phyloP scores from a whole-genome alignment of 2,888 invertebrate genomes.

The Pristionchus mayeri region DNA sequence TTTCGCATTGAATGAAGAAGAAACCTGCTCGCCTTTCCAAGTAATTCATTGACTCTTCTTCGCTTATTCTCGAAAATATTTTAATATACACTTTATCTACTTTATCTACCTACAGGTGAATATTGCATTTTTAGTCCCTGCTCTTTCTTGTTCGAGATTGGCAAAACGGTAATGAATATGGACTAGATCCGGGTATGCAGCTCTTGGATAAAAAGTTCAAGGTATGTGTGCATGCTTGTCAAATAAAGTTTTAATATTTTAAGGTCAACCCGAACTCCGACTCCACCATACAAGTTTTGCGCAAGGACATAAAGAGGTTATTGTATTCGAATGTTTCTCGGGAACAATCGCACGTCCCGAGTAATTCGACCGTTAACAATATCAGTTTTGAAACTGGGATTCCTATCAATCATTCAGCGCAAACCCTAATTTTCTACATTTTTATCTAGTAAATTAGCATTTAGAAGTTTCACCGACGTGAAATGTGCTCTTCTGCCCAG shows the following conservation, averaged over 20 bases:
- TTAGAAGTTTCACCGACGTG: neutral
- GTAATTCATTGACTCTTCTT: neutral
- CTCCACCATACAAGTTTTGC: neutral
- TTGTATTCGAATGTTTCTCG: no score
- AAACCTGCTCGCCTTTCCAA: neutral
- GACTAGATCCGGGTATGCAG: neutral
- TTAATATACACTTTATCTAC: no score
- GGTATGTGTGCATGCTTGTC: no score
- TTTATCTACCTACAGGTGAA: neutral
- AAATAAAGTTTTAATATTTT: neutral
- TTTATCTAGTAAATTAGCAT: neutral
- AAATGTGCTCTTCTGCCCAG: neutral
- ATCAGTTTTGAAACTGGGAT: neutral
- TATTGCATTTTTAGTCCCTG: neutral
- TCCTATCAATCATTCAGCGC: no score
- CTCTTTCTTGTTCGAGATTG: neutral
- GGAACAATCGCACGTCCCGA: no score
- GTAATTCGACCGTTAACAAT: no score
- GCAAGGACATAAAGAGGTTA: neutral
- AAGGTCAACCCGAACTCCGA: neutral
- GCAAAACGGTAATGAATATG: neutral
- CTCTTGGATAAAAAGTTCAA: neutral
- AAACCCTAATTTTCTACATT: neutral
- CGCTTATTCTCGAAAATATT: no score
- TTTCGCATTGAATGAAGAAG: neutral